Evolutionary conservation across 2,797 vertebrate genomes (phyloP).

Genomic region (Enteromius radiatus): DNA sequence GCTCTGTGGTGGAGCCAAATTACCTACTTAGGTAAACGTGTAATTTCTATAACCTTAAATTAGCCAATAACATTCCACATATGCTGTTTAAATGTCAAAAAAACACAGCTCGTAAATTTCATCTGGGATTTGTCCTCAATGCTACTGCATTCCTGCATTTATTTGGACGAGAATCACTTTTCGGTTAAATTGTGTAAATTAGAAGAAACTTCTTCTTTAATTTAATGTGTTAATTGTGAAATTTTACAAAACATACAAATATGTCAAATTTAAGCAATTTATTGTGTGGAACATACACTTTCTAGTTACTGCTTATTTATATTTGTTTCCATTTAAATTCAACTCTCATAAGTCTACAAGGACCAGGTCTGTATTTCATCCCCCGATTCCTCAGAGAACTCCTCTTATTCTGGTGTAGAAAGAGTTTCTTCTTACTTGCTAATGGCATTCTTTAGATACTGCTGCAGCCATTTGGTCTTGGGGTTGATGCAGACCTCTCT

Average conservation of each 20-base stretch:
- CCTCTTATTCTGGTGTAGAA: constrained; percentile 44
- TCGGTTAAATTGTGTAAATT: background rate
- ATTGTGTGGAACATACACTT: background rate
- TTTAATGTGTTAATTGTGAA: background rate
- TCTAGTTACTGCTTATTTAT: background rate
- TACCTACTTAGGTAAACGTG: constrained; percentile 16
- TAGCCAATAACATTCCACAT: constrained; percentile 23
- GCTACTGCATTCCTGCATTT: background rate
- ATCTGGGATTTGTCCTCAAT: background rate
- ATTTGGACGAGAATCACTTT: background rate
- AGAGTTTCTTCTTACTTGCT: constrained; percentile 90
- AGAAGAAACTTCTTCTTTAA: background rate
- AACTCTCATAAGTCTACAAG: background rate
- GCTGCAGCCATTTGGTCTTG: constrained; percentile 97
- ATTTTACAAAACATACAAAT: background rate
- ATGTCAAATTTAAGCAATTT: background rate
- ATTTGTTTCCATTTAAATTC: background rate
- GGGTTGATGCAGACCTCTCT: constrained; percentile 97
- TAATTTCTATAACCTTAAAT: constrained; percentile 36
- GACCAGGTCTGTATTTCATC: background rate
- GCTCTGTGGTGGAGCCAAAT: background rate
- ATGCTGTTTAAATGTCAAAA: background rate
- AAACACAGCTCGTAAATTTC: background rate
- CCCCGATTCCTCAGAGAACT: constrained; percentile 25
- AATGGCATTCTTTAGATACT: constrained; percentile 96